Evolutionary conservation across 2,113 vertebrate species (phyloP), one percentile per base, ranked within the genome.

Genomic region (Aspidoscelis tigris): DNA sequence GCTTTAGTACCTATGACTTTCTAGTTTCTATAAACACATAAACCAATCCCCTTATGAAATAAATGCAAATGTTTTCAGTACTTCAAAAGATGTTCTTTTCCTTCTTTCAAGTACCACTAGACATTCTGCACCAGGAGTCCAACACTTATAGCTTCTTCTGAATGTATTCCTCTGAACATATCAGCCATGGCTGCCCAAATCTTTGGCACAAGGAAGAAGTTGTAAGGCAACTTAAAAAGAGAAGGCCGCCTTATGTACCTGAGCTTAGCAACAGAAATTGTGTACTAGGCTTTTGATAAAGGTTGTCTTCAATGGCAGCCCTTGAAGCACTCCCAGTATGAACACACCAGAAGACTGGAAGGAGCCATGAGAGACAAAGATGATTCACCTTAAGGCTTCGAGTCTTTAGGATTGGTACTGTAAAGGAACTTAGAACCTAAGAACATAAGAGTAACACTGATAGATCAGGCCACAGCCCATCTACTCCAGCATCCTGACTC

Each of bases 1-100:
- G 2, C 80, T 82, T 65, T 0, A 61, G 18, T 84, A 84, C 83
- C 11, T 76, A 44, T 2, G 83, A 85, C 1, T 83, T 71, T 88
- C 87, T n/a, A 43, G 8, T 2, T 84, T 69, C 65, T n/a, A 83
- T 66, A 33, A 55, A 84, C 0, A 72, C 85, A 72, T 83, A 83
- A 73, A 80, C 72, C 4, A 20, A n/a, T 50, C 72, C 33, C 1
- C n/a, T 61, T 80, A 26, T 33, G 44, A 86, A 89, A 84, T 78
- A 2, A 66, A 0, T 0, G 53, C 78, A 74, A 26, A 18, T 68
- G 44, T 82, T 72, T 72, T 16, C 76, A 1, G 0, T 14, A 16
- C 66, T 87, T 82, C 58, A 77, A n/a, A 72, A 21, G 2, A 43
- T 26, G 21, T 43, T 58, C 47, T 50, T 18, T 61, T 61, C 14